These are phyloP conservation scores for Apotomis capreana DNA, from an alignment of 2,888 invertebrate species.

Conservation along the genomic window DNA sequence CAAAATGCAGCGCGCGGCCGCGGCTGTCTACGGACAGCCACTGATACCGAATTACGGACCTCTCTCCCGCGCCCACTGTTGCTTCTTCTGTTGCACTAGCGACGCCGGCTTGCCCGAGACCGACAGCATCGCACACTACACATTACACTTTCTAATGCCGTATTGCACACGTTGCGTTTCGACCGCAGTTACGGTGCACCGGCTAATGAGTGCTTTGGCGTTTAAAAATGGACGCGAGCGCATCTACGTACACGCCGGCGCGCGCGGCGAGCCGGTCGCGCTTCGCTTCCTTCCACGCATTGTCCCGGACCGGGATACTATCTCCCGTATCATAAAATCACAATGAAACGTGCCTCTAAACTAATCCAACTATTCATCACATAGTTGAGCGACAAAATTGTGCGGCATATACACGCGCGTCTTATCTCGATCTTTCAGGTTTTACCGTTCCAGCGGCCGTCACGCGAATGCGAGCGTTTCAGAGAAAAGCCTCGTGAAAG, in stretches of 20 bases:
- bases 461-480: constrained; percentile 76
- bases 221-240: constrained; percentile 75
- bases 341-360: background rate
- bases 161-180: constrained; percentile 75
- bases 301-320: constrained; percentile 63
- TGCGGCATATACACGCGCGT: constrained; percentile 25
- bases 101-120: constrained; percentile 81
- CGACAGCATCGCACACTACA: constrained; percentile 78
- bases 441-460: constrained; percentile 73
- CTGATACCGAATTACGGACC: constrained; percentile 82
- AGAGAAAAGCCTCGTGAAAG: constrained; percentile 80
- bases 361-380: background rate
- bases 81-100: constrained; percentile 93
- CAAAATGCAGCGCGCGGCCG: constrained; percentile 52
- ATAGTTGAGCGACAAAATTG: background rate
- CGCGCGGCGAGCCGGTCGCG: constrained; percentile 67
- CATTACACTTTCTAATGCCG: constrained; percentile 81
- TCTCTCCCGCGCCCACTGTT: constrained; percentile 96
- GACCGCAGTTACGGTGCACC: constrained; percentile 77
- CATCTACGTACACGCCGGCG: constrained; percentile 49
- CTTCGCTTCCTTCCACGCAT: constrained; percentile 77
- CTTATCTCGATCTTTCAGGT: constrained; percentile 68
- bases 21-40: constrained; percentile 26
- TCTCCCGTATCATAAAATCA: constrained; percentile 12
- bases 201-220: constrained; percentile 71